These are phyloP conservation scores for Noctilio leporinus DNA, from an alignment of 2,113 vertebrate genomes.

Conservation along the genomic window DNA sequence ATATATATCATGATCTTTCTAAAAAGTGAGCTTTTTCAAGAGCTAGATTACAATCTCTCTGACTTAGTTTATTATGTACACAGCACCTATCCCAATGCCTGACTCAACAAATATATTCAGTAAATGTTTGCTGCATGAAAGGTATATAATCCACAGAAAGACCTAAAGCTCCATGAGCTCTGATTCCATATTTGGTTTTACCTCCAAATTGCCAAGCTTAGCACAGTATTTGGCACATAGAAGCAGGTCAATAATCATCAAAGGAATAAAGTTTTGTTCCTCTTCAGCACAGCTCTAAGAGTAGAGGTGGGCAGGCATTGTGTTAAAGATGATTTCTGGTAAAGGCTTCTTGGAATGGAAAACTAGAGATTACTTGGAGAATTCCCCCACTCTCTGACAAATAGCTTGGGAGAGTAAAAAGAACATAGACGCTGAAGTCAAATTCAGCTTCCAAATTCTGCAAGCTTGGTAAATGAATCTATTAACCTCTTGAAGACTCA, in stretches of 20 bases:
- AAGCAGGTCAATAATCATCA: neutral
- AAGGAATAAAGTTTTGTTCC: neutral
- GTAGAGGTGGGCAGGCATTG: neutral
- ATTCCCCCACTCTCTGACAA: neutral
- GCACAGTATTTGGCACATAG: neutral
- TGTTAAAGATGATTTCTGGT: neutral
- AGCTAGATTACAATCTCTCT: conserved; percentile 1
- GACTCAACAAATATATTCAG: neutral
- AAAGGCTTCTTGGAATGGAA: neutral
- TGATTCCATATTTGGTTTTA: neutral
- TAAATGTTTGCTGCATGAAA: neutral
- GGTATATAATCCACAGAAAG: neutral
- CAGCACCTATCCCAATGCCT: neutral
- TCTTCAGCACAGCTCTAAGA: neutral
- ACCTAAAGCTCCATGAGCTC: neutral
- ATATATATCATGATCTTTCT: neutral
- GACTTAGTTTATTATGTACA: neutral
- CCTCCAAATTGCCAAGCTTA: neutral
- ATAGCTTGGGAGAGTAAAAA: neutral
- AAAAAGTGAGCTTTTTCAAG: conserved; percentile 5
- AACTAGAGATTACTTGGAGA: neutral
- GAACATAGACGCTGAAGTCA: neutral
- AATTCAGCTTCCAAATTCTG: neutral
- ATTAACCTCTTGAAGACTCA: neutral
- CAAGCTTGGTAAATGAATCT: neutral